phyloP scores from a whole-genome alignment of 1,140 invertebrate genomes.

The Meloidogyne chitwoodi region DNA sequence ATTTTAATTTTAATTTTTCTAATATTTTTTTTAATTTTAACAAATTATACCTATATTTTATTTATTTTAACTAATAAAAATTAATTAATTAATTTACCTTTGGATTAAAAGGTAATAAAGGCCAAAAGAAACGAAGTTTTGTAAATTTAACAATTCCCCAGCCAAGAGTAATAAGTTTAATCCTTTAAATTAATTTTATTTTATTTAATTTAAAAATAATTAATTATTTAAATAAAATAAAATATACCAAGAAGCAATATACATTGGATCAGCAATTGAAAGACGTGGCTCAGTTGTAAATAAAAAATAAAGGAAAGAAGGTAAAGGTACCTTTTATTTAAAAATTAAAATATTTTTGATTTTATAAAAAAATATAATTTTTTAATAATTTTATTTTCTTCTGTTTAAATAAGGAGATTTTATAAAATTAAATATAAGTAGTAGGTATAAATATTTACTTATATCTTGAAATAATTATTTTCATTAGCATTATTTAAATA shows the following conservation, averaged over 20 bases:
- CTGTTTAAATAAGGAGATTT: too few relatives aligned
- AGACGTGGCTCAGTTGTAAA: constrained; percentile 57
- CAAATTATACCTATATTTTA: too few relatives aligned
- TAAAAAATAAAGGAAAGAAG: constrained; percentile 48
- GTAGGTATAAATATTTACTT: too few relatives aligned
- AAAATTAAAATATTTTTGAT: neutral
- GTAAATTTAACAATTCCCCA: constrained; percentile 59
- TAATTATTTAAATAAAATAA: neutral
- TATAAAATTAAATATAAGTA: too few relatives aligned
- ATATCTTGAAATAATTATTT: too few relatives aligned
- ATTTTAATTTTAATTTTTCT: too few relatives aligned
- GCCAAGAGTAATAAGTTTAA: constrained; percentile 55
- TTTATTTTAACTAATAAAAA: neutral
- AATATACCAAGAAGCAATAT: constrained; percentile 42
- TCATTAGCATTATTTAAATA: too few relatives aligned
- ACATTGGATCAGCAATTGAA: constrained; percentile 48
- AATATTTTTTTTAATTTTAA: too few relatives aligned
- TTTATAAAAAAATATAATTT: too few relatives aligned
- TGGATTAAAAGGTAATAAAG: constrained; percentile 54
- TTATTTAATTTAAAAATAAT: too few relatives aligned
- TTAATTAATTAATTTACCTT: constrained; percentile 20
- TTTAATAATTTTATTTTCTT: too few relatives aligned
- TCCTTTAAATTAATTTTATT: neutral
- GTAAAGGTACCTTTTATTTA: constrained; percentile 46
- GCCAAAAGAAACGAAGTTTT: constrained; percentile 59